Conservation (phyloP, 1,140 invertebrate genomes). For the Augochlora pura region DNA sequence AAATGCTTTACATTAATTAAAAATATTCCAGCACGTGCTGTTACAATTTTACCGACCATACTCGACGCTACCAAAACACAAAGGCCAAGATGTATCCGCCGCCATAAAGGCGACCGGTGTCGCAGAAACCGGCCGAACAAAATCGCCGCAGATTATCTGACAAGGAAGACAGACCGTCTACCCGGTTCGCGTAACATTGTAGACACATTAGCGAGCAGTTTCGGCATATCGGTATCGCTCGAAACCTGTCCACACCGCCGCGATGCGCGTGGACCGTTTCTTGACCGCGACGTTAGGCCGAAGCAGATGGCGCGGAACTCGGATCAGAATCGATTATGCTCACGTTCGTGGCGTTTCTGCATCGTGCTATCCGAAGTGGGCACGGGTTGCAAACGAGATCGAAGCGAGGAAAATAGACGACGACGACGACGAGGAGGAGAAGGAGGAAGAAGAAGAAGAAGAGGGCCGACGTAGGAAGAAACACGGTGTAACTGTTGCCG, state of each 20-base stretch:
- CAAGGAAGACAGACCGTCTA: no score
- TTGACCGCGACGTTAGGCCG: not conserved
- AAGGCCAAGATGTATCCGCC: no score
- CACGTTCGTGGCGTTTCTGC: slow-evolving; percentile 1
- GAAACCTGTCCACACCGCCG: not conserved
- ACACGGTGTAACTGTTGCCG: slow-evolving; percentile 23
- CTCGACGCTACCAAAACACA: no score
- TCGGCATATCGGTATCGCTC: no score
- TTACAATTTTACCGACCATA: no score
- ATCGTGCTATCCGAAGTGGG: not conserved
- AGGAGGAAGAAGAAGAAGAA: slow-evolving; percentile 19
- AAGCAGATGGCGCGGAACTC: slow-evolving; percentile 3
- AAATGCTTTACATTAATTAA: no score
- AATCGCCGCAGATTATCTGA: no score
- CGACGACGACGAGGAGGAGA: slow-evolving; percentile 12
- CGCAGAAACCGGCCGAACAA: no score
- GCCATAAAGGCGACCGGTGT: no score
- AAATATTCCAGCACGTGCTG: no score
- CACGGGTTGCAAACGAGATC: not conserved
- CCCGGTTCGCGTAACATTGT: no score
- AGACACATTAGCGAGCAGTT: no score
- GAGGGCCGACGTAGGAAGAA: slow-evolving; percentile 26
- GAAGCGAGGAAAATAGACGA: slow-evolving; percentile 15
- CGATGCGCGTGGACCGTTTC: not conserved
- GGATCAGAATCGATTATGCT: slow-evolving; percentile 3